phyloP scores from a whole-genome alignment of 2,797 vertebrate species.

The Acipenser oxyrinchus region DNA sequence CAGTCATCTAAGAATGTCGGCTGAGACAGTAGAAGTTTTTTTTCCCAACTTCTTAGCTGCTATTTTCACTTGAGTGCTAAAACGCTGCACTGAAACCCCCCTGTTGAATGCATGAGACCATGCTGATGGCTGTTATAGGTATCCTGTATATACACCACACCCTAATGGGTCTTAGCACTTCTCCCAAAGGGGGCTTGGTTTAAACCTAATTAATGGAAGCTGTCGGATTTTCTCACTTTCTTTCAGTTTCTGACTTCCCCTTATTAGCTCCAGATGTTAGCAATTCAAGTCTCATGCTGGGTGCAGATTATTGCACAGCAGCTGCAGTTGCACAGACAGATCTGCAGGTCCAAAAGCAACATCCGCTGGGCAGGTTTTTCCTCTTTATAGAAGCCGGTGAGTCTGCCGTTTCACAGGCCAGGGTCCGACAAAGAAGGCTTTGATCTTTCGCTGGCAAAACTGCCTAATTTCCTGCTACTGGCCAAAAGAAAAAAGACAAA shows the following conservation, averaged over 20 bases:
- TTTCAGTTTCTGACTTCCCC: not conserved
- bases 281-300: not conserved
- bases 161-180: not conserved
- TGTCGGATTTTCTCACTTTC: not conserved
- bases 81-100: too few species aligned
- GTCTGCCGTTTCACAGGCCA: too few species aligned
- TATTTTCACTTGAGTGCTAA: too few species aligned
- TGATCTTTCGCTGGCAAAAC: too few species aligned
- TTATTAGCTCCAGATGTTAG: not conserved
- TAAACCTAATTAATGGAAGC: not conserved
- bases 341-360: slow-evolving; percentile 46
- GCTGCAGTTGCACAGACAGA: slow-evolving; percentile 25
- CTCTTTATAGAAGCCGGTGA: too few species aligned
- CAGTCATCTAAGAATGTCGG: too few species aligned
- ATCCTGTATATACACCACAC: not conserved
- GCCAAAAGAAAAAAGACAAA: too few species aligned
- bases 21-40: too few species aligned
- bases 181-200: not conserved
- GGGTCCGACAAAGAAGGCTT: too few species aligned
- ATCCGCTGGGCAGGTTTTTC: slow-evolving; percentile 28
- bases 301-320: slow-evolving; percentile 18
- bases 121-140: not conserved
- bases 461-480: too few species aligned
- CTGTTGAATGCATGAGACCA: not conserved
- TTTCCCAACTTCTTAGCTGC: too few species aligned